phyloP scores from a whole-genome alignment of 2,797 vertebrate genomes.

The Chelidonichthys spinosus region DNA sequence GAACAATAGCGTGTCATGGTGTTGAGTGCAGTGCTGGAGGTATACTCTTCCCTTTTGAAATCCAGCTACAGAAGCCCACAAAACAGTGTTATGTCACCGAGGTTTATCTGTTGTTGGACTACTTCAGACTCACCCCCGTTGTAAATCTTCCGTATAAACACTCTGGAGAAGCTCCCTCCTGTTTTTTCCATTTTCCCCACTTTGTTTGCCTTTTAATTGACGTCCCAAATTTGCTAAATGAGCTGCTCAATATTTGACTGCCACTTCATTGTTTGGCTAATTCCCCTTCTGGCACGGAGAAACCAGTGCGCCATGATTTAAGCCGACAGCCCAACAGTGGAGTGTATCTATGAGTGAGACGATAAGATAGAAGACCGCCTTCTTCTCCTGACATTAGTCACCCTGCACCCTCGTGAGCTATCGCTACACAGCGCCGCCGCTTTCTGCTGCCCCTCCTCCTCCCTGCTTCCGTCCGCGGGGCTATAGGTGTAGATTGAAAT shows the following conservation, averaged over 20 bases:
- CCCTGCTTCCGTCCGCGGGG: constrained; percentile 13
- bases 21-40: constrained; percentile 16
- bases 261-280: constrained; percentile 79
- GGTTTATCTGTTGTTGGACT: constrained; percentile 33
- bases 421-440: constrained; percentile 43
- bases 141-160: constrained; percentile 28
- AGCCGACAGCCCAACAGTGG: constrained; percentile 71
- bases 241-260: constrained; percentile 68
- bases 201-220: constrained; percentile 51
- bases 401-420: constrained; percentile 65
- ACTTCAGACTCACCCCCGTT: constrained; percentile 14
- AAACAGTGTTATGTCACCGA: constrained; percentile 24
- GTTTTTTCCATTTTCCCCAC: constrained; percentile 20
- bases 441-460: constrained; percentile 60
- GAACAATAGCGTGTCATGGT: constrained; percentile 41
- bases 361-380: constrained; percentile 68
- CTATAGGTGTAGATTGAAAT: constrained; percentile 79
- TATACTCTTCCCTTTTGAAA: constrained; percentile 34
- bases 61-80: constrained; percentile 20
- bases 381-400: constrained; percentile 68
- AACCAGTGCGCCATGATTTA: constrained; percentile 73
- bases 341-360: constrained; percentile 78
- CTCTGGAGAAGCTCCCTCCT: constrained; percentile 15
- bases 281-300: constrained; percentile 78
- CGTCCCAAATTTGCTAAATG: constrained; percentile 47